A percentile compares a stretch with the other conserved stretches of the same genome.
These are phyloP conservation scores for Hyles lineata DNA, from an alignment of 2,888 invertebrate species.

Conservation along the genomic window DNA sequence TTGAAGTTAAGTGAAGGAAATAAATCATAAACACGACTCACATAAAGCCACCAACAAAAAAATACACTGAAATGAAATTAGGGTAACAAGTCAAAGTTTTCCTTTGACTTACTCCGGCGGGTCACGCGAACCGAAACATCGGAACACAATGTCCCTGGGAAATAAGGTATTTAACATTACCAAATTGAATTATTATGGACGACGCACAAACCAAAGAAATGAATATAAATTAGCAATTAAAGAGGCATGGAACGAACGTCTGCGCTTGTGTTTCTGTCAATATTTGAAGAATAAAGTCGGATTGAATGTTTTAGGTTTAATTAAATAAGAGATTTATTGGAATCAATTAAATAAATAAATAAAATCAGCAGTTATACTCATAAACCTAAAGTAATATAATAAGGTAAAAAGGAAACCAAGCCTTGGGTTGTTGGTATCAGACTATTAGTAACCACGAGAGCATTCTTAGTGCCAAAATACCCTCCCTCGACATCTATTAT, in stretches of 20 bases:
- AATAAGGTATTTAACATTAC: conserved; percentile 46
- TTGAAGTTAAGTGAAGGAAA: conserved; percentile 36
- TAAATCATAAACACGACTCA: conserved; percentile 69
- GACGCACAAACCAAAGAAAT: conserved; percentile 35
- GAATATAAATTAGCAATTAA: conserved; percentile 37
- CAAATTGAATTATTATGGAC: conserved; percentile 47
- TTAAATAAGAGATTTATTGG: neutral
- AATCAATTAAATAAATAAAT: too few relatives aligned
- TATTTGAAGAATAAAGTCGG: neutral
- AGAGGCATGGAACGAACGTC: neutral
- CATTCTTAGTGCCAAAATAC: too few relatives aligned
- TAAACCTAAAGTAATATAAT: too few relatives aligned
- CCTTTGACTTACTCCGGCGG: conserved; percentile 71
- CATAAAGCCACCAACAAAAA: conserved; percentile 69
- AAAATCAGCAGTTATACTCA: too few relatives aligned
- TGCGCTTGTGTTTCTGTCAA: neutral
- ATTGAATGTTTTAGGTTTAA: neutral
- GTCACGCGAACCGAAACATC: conserved; percentile 74
- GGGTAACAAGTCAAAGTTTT: conserved; percentile 75
- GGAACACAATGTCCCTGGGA: conserved; percentile 64
- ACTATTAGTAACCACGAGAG: too few relatives aligned
- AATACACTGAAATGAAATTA: conserved; percentile 74
- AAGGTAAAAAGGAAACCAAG: too few relatives aligned
- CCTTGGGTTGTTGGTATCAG: too few relatives aligned
- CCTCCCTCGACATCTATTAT: too few relatives aligned